A percentile compares a stretch with the other conserved stretches of the same genome.
phyloP scores from a whole-genome alignment of 2,797 vertebrate species.

The Momotus momota region DNA sequence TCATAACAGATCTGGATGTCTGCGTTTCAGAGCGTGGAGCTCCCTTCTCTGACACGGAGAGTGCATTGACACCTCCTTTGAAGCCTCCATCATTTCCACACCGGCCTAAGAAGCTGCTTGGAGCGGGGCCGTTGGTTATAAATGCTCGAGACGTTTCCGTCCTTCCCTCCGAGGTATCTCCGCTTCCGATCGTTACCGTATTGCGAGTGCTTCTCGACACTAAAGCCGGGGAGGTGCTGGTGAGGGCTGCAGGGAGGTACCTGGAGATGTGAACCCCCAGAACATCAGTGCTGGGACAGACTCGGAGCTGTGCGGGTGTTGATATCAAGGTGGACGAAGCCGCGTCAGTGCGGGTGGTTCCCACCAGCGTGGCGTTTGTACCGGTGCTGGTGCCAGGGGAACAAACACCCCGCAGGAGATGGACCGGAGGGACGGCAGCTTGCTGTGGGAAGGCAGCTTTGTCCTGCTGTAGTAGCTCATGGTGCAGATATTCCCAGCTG shows the following conservation, averaged over 20 bases:
- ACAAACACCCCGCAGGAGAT: fast-evolving
- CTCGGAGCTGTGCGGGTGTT: not conserved
- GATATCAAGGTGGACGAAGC: not conserved
- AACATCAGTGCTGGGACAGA: not conserved
- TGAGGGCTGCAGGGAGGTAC: not conserved
- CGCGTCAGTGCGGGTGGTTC: not conserved
- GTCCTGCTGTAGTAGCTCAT: not conserved
- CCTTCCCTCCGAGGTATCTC: not conserved
- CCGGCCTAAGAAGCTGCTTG: fast-evolving
- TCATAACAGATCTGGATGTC: not conserved
- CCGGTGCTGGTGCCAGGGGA: not conserved
- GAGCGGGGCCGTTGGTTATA: fast-evolving
- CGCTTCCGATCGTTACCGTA: fast-evolving
- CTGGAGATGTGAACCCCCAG: not conserved
- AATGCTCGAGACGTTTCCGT: not conserved
- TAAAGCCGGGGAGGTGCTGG: not conserved
- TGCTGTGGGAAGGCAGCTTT: not conserved
- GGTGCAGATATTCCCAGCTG: not conserved
- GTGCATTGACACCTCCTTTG: not conserved
- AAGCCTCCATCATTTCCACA: not conserved
- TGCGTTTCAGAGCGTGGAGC: not conserved
- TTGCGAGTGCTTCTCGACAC: fast-evolving
- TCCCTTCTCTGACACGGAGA: not conserved
- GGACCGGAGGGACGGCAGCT: fast-evolving
- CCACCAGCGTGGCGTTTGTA: fast-evolving